A percentile compares a stretch with the other conserved stretches of the same genome.
Conservation (phyloP, 2,888 invertebrate species). For the Schrankia costaestrigalis region DNA sequence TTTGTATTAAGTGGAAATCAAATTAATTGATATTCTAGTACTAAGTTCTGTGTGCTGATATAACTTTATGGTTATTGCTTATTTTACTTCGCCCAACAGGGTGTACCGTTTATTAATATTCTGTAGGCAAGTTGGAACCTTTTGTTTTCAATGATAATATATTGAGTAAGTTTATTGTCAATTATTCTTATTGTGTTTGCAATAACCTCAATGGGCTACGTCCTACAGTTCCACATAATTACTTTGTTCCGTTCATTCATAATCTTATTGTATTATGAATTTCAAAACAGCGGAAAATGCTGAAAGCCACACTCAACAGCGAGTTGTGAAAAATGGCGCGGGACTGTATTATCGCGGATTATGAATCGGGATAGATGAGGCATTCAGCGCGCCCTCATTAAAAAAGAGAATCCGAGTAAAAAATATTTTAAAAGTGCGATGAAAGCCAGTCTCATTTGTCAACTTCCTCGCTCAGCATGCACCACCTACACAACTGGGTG, state of each 20-base stretch:
- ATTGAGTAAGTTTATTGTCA: conserved; percentile 29
- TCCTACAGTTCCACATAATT: conserved; percentile 23
- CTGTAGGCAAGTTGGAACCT: conserved; percentile 24
- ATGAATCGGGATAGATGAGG: conserved; percentile 61
- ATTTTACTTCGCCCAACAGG: conserved; percentile 4
- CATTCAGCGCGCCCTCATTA: conserved; percentile 62
- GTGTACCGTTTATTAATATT: conserved; percentile 23
- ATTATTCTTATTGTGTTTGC: conserved; percentile 27
- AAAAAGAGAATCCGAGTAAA: conserved; percentile 43
- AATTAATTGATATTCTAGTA: too few relatives aligned
- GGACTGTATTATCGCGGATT: conserved; percentile 49
- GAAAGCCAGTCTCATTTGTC: conserved; percentile 66
- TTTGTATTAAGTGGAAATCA: too few relatives aligned
- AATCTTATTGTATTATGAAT: conserved; percentile 28
- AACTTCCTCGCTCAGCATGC: conserved; percentile 59
- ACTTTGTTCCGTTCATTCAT: conserved; percentile 24
- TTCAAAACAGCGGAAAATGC: conserved; percentile 32
- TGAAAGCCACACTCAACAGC: conserved; percentile 30
- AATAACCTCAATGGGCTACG: conserved; percentile 28
- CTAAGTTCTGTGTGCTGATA: too few relatives aligned
- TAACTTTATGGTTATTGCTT: neutral
- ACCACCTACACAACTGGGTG: conserved; percentile 47
- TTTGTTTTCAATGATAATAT: conserved; percentile 28
- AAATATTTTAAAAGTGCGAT: conserved; percentile 46
- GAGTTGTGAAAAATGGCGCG: conserved; percentile 42